A percentile compares a stretch with the other conserved stretches of the same genome.
phyloP scores from a whole-genome alignment of 1,140 invertebrate species.

The Venturia canescens region DNA sequence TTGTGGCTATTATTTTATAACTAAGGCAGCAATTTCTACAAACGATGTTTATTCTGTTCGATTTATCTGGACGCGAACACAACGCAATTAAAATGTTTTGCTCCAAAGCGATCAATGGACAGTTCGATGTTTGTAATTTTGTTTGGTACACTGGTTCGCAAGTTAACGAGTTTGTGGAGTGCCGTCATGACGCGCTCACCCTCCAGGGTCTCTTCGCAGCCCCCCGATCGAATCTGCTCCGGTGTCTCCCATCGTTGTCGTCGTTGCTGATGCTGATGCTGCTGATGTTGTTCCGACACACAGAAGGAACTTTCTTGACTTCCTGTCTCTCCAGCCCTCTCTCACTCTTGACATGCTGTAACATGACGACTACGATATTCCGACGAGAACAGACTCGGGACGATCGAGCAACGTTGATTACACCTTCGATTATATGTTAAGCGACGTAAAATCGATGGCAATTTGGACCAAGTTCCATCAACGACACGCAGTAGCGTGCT shows the following conservation, averaged over 20 bases:
- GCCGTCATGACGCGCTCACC: slow-evolving; percentile 48
- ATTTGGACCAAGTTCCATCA: not conserved
- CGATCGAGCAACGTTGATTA: not conserved
- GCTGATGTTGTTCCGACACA: slow-evolving; percentile 22
- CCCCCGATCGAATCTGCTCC: slow-evolving; percentile 19
- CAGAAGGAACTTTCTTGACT: slow-evolving; percentile 21
- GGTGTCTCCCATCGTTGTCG: slow-evolving; percentile 45
- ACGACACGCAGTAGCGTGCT: not conserved
- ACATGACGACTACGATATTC: slow-evolving; percentile 21
- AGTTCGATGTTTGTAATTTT: too few relatives aligned
- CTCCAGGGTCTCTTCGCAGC: slow-evolving; percentile 26
- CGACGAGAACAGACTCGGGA: slow-evolving; percentile 7
- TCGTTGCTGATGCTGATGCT: slow-evolving; percentile 44
- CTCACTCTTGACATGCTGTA: not conserved
- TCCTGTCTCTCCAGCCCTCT: not conserved
- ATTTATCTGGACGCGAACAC: slow-evolving; percentile 17
- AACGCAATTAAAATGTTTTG: too few relatives aligned
- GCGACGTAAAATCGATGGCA: slow-evolving; percentile 3
- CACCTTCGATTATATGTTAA: slow-evolving; percentile 26
- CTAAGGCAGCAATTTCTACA: too few relatives aligned
- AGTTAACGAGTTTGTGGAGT: slow-evolving; percentile 53
- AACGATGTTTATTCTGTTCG: not conserved
- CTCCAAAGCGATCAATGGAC: too few relatives aligned
- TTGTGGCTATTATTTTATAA: too few relatives aligned
- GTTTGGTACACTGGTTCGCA: slow-evolving; percentile 33